Conservation (phyloP, 2,888 invertebrate genomes). For the Cantharis flavilabris region DNA sequence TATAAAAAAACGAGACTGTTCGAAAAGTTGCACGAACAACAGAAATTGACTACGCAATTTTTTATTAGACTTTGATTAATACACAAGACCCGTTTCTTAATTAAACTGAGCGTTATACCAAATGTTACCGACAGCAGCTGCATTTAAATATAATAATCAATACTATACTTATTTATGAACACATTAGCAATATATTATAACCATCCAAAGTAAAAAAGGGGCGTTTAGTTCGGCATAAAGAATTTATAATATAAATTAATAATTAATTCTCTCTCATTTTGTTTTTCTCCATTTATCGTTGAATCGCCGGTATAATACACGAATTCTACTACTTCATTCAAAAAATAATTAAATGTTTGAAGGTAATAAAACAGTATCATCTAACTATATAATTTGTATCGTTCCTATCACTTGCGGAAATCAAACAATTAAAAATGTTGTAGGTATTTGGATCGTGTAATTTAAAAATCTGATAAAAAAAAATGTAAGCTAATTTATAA, state of each 20-base stretch:
- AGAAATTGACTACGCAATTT: conserved; percentile 20
- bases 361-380: not conserved
- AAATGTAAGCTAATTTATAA: not conserved
- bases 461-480: not conserved
- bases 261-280: not conserved
- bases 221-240: conserved; percentile 10
- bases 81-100: conserved; percentile 24
- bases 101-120: conserved; percentile 28
- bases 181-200: conserved; percentile 32
- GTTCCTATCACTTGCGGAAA: not conserved
- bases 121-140: conserved; percentile 32
- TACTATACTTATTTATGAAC: conserved; percentile 30
- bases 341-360: not conserved
- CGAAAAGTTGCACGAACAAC: not conserved
- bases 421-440: not conserved
- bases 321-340: not conserved
- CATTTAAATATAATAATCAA: conserved; percentile 33
- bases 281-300: not conserved
- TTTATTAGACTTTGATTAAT: conserved; percentile 29
- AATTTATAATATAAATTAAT: conserved; percentile 20
- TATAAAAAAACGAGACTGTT: not conserved
- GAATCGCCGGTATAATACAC: not conserved
- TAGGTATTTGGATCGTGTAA: not conserved
- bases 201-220: conserved; percentile 13
- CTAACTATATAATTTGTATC: not conserved